Conservation (phyloP, 2,888 invertebrate species). For the Julus scanicus region DNA sequence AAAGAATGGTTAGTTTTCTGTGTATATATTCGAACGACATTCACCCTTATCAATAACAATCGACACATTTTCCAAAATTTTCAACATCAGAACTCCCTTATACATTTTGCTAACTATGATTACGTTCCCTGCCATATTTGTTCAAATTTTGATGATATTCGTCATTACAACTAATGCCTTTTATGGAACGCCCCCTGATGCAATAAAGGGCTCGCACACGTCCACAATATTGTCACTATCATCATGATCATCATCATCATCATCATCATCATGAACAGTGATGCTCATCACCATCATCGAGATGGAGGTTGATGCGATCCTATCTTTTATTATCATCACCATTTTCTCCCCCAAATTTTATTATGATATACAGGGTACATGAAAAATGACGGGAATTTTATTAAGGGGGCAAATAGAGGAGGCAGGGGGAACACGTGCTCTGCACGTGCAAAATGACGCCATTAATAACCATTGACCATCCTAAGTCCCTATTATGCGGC, state of each 20-base stretch:
- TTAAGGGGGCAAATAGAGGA: not conserved
- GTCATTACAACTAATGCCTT: too few relatives aligned
- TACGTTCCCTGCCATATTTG: too few relatives aligned
- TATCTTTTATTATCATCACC: slow-evolving; percentile 26
- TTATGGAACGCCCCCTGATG: not conserved
- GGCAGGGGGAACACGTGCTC: not conserved
- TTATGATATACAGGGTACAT: not conserved
- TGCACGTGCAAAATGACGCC: not conserved
- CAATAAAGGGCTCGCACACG: not conserved
- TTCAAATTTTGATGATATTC: not conserved
- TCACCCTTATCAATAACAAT: too few relatives aligned
- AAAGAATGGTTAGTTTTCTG: not conserved
- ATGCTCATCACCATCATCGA: slow-evolving; percentile 23
- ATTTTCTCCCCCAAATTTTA: not conserved
- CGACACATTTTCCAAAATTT: too few relatives aligned
- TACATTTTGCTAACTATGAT: too few relatives aligned
- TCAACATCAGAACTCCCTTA: too few relatives aligned
- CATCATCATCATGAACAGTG: too few relatives aligned
- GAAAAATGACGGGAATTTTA: slow-evolving; percentile 25
- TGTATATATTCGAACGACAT: too few relatives aligned
- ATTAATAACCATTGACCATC: not conserved
- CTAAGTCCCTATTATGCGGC: not conserved
- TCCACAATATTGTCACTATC: not conserved
- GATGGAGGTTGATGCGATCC: not conserved
- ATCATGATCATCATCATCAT: not conserved